phyloP scores from a whole-genome alignment of 2,113 vertebrate genomes.

The Gallinago media region DNA sequence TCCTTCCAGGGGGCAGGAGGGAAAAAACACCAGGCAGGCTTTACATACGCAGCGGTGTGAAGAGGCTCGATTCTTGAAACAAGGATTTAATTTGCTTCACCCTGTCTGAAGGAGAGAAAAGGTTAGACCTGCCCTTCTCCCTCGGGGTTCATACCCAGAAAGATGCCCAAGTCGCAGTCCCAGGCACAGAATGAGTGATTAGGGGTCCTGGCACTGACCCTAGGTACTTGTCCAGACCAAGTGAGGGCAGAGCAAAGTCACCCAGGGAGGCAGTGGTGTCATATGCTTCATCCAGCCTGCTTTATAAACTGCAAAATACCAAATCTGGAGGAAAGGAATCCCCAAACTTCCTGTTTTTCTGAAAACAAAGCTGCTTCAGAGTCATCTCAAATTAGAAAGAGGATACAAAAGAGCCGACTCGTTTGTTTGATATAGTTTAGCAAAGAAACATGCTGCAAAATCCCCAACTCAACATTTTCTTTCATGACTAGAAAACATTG shows the following conservation, averaged over 20 bases:
- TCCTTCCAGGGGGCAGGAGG: not conserved
- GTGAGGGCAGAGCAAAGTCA: not conserved
- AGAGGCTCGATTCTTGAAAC: not conserved
- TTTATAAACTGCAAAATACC: not conserved
- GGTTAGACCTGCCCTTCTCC: not conserved
- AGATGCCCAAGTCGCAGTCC: not conserved
- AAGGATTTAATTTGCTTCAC: not conserved
- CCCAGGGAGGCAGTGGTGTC: not conserved
- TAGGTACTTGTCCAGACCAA: not conserved
- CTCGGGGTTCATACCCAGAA: not conserved
- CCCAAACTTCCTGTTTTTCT: constrained; percentile 39
- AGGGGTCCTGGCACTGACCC: not conserved
- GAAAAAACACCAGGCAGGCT: not conserved
- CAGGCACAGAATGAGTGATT: accelerated
- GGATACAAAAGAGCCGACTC: constrained; percentile 31
- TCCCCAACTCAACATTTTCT: constrained; percentile 19
- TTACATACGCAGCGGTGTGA: not conserved
- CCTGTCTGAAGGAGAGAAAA: not conserved
- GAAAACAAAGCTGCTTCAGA: not conserved
- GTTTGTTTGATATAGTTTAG: constrained; percentile 7
- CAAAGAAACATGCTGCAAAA: constrained; percentile 12
- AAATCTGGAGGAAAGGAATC: constrained; percentile 20
- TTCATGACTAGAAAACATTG: not conserved
- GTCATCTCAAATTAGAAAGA: constrained; percentile 54
- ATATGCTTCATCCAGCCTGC: not conserved